Conservation (phyloP, 2,888 invertebrate genomes). For the Slavum lentiscoides region DNA sequence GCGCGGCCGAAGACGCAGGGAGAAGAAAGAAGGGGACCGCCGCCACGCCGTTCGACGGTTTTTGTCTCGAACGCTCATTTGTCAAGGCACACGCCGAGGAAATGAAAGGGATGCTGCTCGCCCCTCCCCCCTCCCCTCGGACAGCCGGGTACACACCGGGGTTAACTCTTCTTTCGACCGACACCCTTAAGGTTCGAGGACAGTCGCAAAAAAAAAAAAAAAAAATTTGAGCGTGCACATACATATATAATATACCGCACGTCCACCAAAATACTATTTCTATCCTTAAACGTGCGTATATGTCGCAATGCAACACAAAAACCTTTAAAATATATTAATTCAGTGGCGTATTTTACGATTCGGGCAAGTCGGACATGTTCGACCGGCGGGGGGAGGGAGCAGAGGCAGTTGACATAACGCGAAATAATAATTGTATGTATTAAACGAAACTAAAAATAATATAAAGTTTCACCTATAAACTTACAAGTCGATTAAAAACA, state of each 20-base stretch:
- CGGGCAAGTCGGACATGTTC: no score
- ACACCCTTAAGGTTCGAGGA: constrained; percentile 52
- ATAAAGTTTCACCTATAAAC: no score
- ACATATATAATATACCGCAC: neutral
- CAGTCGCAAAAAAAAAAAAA: constrained; percentile 33
- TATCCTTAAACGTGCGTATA: neutral
- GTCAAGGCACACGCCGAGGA: constrained; percentile 42
- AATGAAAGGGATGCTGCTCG: constrained; percentile 29
- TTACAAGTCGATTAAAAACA: no score
- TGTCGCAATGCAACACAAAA: no score
- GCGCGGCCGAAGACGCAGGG: neutral
- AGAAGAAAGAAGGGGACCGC: constrained; percentile 10
- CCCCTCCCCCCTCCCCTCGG: neutral
- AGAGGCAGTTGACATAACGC: no score
- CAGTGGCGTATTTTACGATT: no score
- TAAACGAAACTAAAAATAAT: no score
- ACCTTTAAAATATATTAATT: no score
- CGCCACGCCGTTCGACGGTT: constrained; percentile 46
- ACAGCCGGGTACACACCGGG: neutral
- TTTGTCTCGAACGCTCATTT: constrained; percentile 54
- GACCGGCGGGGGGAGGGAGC: no score
- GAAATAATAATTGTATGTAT: no score
- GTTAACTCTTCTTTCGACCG: constrained; percentile 53
- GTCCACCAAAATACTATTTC: neutral
- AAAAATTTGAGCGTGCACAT: constrained; percentile 3